Conservation (phyloP, 2,888 invertebrate species). For the Metellina segmentata region DNA sequence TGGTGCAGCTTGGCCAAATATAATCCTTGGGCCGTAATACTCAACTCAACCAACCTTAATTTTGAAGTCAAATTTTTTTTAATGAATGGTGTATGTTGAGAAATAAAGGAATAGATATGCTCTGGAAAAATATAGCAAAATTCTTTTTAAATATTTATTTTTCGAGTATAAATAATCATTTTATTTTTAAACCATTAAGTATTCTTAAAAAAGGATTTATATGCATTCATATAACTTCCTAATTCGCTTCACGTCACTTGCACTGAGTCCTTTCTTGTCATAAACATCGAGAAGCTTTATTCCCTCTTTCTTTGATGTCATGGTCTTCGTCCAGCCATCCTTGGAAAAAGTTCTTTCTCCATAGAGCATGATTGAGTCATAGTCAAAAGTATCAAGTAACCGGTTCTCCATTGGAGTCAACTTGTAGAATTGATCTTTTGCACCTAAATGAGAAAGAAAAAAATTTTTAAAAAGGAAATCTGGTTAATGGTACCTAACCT, state of each 20-base stretch:
- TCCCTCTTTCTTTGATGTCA: conserved; percentile 74
- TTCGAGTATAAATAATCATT: background rate
- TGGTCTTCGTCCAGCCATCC: conserved; percentile 74
- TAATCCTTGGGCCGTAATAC: too few relatives aligned
- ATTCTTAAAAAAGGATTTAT: background rate
- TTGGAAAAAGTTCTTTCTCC: conserved; percentile 77
- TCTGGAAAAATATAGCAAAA: too few relatives aligned
- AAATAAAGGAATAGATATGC: too few relatives aligned
- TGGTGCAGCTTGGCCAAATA: too few relatives aligned
- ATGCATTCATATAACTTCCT: conserved; percentile 77
- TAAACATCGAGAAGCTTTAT: conserved; percentile 71
- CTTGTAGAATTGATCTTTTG: conserved; percentile 74
- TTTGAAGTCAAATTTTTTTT: too few relatives aligned
- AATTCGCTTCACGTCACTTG: conserved; percentile 72
- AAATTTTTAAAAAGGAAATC: background rate
- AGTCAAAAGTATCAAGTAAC: conserved; percentile 75
- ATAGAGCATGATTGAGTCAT: conserved; percentile 77
- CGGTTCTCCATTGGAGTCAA: conserved; percentile 56
- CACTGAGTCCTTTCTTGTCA: conserved; percentile 72
- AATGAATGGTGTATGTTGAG: too few relatives aligned
- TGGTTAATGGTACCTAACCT: too few relatives aligned
- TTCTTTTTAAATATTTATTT: too few relatives aligned
- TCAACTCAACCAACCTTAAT: too few relatives aligned
- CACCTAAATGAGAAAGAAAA: conserved; percentile 12
- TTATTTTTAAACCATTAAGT: background rate